These are phyloP conservation scores for Cirrhinus mrigala DNA, from an alignment of 2,797 vertebrate species.

Conservation along the genomic window DNA sequence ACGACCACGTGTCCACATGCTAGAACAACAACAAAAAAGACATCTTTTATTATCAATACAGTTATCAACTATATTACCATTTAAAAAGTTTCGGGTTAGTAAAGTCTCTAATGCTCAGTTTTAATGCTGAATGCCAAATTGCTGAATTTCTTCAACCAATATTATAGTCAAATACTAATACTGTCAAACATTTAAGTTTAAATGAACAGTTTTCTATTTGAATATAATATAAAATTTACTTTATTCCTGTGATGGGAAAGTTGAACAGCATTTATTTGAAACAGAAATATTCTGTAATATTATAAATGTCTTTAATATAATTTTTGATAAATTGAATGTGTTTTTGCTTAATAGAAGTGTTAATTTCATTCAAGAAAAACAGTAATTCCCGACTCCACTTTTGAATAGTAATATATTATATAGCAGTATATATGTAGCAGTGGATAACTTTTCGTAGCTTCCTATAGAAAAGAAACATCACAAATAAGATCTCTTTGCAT, in stretches of 20 bases:
- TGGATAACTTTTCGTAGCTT: background rate
- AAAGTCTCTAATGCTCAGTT: background rate
- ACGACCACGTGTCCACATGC: conserved; percentile 94
- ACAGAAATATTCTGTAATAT: background rate
- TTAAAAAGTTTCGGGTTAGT: background rate
- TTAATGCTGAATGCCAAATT: too few species aligned
- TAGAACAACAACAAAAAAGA: conserved; percentile 66
- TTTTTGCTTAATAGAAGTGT: background rate
- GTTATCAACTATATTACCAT: background rate
- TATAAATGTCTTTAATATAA: background rate
- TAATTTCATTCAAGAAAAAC: background rate
- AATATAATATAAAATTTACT: background rate
- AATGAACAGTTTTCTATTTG: background rate
- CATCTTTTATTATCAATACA: background rate
- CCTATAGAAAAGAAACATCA: background rate
- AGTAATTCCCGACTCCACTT: background rate
- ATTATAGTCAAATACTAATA: background rate
- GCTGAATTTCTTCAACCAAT: background rate
- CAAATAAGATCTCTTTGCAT: background rate
- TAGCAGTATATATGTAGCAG: too few species aligned
- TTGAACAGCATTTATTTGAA: background rate
- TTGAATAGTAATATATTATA: background rate
- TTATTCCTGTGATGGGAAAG: too few species aligned
- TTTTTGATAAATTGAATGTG: too few species aligned
- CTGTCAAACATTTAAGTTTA: background rate